Base-by-base conservation (phyloP, 2,888 invertebrate genomes). In the Pterobdella sp. region DNA sequence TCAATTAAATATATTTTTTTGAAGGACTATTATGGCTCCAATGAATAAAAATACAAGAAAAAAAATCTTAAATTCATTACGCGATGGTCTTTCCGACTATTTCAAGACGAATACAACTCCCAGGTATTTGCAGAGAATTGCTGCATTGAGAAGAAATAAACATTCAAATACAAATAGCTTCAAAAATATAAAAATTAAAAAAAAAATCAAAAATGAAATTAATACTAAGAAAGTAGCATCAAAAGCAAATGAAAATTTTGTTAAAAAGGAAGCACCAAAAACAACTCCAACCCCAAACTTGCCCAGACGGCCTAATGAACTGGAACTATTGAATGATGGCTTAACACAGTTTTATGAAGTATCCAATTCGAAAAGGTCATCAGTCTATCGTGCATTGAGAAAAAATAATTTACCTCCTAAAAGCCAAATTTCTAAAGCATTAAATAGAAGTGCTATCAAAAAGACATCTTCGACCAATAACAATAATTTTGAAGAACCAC, bases 311-410 rank as follows among this genome's bases (percentile, higher is more conserved):
- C 60, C 7, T 18, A 22, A n/a, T 56, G 60, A 56, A 22, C 60
- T 56, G 3, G 26, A n/a, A 26, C 7, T 18, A 56, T 56, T 56
- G n/a, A 56, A 56, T 56, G 60, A 56, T n/a, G 60, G 60, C 4
- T 26, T 56, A 26, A 56, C 60, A 14, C 60, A 56, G n/a, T 56
- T 56, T 56, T 56, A 56, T 56, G n/a, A 56, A n/a, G 7, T 26
- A 18, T 56, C 60, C 4, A 26, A 56, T 18, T 56, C n/a, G 7
- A 56, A 56, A 56, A 56, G 60, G 26, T n/a, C 14, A 14, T 56
- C 60, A 14, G 4, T 56, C 3, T 56, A 56, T 22, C 60, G 60
- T 56, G 4, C n/a, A n/a, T 56, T 26, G 26, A 56, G n/a, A 56
- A 3, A 4, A 4, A 22, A 56, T 3, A 56, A 3, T 56, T 26